Evolutionary conservation across 2,888 invertebrate genomes (phyloP).

Genomic region (Zaprionus bogoriensis): DNA sequence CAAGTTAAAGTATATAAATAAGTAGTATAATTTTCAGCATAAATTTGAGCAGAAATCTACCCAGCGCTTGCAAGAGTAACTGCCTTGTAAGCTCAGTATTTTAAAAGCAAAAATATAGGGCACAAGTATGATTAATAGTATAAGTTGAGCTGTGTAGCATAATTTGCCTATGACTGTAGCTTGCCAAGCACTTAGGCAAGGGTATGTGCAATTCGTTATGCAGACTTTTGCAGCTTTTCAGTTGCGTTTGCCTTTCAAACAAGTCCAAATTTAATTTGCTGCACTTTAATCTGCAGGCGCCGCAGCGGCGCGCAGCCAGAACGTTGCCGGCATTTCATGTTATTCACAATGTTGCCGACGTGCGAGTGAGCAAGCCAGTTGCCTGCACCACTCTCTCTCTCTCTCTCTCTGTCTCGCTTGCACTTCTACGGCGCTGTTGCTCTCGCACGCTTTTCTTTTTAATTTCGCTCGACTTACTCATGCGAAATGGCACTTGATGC

Average conservation of each 20-base stretch:
- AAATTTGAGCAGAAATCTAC: too few species aligned
- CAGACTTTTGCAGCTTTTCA: too few species aligned
- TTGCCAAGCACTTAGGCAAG: not conserved
- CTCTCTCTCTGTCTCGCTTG: not conserved
- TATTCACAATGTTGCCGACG: slow-evolving; percentile 26
- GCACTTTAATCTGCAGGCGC: slow-evolving; percentile 59
- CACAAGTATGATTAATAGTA: too few species aligned
- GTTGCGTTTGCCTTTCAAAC: slow-evolving; percentile 6
- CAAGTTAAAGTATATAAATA: too few species aligned
- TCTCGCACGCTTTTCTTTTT: slow-evolving; percentile 42
- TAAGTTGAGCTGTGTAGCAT: too few species aligned
- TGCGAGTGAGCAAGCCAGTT: slow-evolving; percentile 39
- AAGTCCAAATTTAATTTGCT: slow-evolving; percentile 53
- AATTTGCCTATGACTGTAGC: too few species aligned
- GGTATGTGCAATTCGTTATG: not conserved
- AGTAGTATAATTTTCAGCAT: too few species aligned
- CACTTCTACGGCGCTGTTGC: not conserved
- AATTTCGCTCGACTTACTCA: slow-evolving; percentile 71
- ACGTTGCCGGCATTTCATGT: slow-evolving; percentile 41
- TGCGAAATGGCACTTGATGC: slow-evolving; percentile 72
- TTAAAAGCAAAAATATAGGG: too few species aligned
- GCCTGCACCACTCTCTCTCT: not conserved
- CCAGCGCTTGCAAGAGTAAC: too few species aligned
- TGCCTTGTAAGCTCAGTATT: too few species aligned
- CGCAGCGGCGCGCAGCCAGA: slow-evolving; percentile 23